Evolutionary conservation across 2,113 vertebrate genomes (phyloP), one percentile per base, ranked within the genome.

Genomic region (Uria lomvia): DNA sequence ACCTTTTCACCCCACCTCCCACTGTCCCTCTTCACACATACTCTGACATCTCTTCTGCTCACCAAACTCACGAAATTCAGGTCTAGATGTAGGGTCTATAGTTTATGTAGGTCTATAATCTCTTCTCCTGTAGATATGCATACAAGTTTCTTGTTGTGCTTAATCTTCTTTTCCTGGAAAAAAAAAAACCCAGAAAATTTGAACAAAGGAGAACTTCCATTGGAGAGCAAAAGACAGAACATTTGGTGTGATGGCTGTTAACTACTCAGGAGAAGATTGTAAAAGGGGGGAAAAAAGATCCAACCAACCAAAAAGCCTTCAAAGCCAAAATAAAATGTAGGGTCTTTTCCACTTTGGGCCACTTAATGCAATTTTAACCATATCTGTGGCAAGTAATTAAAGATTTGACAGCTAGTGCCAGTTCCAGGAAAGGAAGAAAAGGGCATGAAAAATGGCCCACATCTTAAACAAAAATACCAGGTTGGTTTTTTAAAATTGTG

Each of bases 1-100:
- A 86, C 75, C 75, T 90, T 92, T 95, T 90, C 77, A 91, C 81
- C 82, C 40, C 50, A 59, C 65, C 83, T 95, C 94, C 82, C 53
- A 53, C 53, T 68, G 45, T 73, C 49, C 47, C 16, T 86, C 75
- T 70, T 95, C 59, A 43, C 36, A 22, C 15, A 9, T 70, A 21
- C 11, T 5, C 84, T 42, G 58, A 43, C 80, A 65, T 92, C 72
- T 63, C 40, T 80, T 80, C 79, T 75, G 52, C 38, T 92, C 43
- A 56, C 65, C 66, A 75, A 43, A 55, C 56, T 88, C 3, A 1
- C 6, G 52, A 78, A 67, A 78, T 75, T 73, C 49, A 42, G 30
- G 18, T 79, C n/a, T 65, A 40, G 47, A 22, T 63, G 27, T 47
- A 42, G 30, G 15, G 36, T 86, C 40, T 71, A 19, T 50, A 19